A percentile compares a stretch with the other conserved stretches of the same genome.
These are phyloP conservation scores for Digitonthophagus gazella DNA, from an alignment of 2,888 invertebrate genomes.

Conservation along the genomic window DNA sequence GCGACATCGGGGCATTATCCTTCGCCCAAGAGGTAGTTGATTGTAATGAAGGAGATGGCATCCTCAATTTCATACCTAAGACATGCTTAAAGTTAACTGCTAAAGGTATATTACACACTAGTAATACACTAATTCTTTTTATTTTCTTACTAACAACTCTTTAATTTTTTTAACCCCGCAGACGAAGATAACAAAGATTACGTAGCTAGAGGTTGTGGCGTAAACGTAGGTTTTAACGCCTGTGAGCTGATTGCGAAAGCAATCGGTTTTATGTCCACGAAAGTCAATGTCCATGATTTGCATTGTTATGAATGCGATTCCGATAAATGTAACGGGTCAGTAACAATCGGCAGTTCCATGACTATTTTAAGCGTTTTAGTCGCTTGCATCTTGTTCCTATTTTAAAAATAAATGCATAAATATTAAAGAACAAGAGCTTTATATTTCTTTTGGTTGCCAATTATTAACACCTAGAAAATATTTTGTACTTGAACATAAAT, in stretches of 20 bases:
- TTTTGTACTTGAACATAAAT: no score
- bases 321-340: slow-evolving; percentile 45
- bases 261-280: slow-evolving; percentile 36
- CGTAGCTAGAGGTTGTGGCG: slow-evolving; percentile 41
- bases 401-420: no score
- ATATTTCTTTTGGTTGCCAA: no score
- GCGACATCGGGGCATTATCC: slow-evolving; percentile 42
- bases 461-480: no score
- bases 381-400: slow-evolving; percentile 40
- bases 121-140: slow-evolving; percentile 9
- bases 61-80: slow-evolving; percentile 35
- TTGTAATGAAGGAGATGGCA: slow-evolving; percentile 37
- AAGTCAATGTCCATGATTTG: slow-evolving; percentile 30
- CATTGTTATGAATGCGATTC: slow-evolving; percentile 42
- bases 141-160: no score
- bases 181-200: slow-evolving; percentile 41
- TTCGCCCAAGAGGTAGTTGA: slow-evolving; percentile 41
- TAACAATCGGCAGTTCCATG: slow-evolving; percentile 33
- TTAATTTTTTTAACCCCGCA: no score
- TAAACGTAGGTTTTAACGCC: slow-evolving; percentile 36
- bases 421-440: no score
- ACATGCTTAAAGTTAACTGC: slow-evolving; percentile 41
- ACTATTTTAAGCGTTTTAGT: slow-evolving; percentile 39
- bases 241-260: slow-evolving; percentile 41
- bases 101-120: slow-evolving; percentile 43